phyloP scores from a whole-genome alignment of 2,113 vertebrate genomes.

The Elanoides forficatus region DNA sequence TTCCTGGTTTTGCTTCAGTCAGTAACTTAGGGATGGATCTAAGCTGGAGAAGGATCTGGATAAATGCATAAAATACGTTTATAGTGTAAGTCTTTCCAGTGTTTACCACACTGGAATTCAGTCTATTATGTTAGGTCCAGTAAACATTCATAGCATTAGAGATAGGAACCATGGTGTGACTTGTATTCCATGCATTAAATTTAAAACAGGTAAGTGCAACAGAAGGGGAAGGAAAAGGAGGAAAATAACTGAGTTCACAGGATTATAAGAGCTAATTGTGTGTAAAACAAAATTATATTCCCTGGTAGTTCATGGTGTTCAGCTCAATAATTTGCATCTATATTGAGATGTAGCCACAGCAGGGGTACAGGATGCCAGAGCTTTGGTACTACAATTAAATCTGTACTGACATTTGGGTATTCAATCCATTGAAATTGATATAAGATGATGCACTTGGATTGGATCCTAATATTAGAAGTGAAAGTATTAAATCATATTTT shows the following conservation, averaged over 20 bases:
- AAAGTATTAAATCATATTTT: background rate
- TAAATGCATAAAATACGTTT: background rate
- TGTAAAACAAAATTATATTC: background rate
- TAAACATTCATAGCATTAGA: background rate
- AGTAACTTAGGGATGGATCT: background rate
- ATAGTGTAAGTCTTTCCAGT: background rate
- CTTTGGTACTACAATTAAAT: background rate
- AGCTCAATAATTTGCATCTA: background rate
- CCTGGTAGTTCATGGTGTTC: background rate
- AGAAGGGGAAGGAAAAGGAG: background rate
- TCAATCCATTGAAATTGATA: background rate
- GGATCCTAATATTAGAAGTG: background rate
- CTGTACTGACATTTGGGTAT: background rate
- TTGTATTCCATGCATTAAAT: background rate
- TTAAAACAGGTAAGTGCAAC: slow-evolving; percentile 26
- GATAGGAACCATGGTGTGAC: background rate
- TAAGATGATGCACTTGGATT: background rate
- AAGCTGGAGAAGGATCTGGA: background rate
- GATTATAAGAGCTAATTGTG: background rate
- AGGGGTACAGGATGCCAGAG: background rate
- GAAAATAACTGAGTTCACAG: background rate
- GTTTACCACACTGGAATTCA: background rate
- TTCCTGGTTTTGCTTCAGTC: background rate
- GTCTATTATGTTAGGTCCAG: background rate
- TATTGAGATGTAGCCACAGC: background rate